A percentile compares a stretch with the other conserved stretches of the same genome.
Evolutionary conservation across 2,113 vertebrate genomes (phyloP).

Genomic region (Tenebrosternarchus preto): DNA sequence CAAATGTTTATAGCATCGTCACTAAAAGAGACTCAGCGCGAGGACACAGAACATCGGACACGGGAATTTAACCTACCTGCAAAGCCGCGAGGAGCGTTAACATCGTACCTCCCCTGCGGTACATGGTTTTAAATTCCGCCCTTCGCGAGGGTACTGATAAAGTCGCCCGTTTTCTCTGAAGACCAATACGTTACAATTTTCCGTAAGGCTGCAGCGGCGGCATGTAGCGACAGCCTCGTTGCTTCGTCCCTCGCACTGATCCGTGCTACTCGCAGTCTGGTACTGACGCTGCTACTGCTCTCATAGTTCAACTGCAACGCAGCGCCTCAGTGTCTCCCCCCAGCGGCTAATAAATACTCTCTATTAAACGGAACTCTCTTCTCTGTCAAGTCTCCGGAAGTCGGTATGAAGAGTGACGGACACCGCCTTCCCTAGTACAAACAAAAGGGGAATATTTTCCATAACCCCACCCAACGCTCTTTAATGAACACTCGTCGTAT

Average conservation of each 20-base stretch:
- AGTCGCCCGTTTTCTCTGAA: conserved; percentile 28
- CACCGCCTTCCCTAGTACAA: conserved; percentile 53
- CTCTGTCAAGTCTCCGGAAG: conserved; percentile 46
- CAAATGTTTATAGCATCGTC: too few relatives aligned
- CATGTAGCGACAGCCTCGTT: conserved; percentile 49
- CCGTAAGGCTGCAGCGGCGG: conserved; percentile 41
- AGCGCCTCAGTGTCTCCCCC: conserved; percentile 55
- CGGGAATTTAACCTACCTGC: conserved; percentile 54
- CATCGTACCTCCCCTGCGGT: conserved; percentile 51
- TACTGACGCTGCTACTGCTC: conserved; percentile 48
- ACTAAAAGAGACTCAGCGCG: background rate
- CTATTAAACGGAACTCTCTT: conserved; percentile 17
- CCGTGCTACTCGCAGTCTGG: conserved; percentile 52
- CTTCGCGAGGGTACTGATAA: conserved; percentile 25
- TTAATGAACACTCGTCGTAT: conserved; percentile 38
- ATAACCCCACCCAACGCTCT: conserved; percentile 43
- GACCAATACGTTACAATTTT: conserved; percentile 42
- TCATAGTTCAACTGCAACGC: background rate
- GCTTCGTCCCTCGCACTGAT: conserved; percentile 29
- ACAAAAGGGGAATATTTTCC: conserved; percentile 54
- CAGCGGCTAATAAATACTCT: conserved; percentile 42
- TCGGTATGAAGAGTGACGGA: conserved; percentile 46
- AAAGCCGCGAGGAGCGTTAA: conserved; percentile 59
- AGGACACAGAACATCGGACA: background rate
- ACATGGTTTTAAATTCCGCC: conserved; percentile 54